A percentile compares a stretch with the other conserved stretches of the same genome.
phyloP scores from a whole-genome alignment of 2,113 vertebrate species.

The Scolopax mira region DNA sequence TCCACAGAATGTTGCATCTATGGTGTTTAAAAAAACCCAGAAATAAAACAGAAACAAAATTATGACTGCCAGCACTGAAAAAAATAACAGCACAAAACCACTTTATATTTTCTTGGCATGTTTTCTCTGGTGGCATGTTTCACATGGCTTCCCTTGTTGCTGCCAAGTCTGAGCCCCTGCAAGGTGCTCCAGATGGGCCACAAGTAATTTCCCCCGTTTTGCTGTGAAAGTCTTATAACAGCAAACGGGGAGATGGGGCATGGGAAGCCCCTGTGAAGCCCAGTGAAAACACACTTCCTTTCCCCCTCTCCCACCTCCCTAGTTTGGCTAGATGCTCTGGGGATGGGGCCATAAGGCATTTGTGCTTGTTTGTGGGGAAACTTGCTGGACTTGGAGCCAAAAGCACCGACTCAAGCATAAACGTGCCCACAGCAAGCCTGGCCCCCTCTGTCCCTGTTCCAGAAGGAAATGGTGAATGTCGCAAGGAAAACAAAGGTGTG shows the following conservation, averaged over 20 bases:
- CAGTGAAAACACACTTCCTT: neutral
- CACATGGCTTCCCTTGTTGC: neutral
- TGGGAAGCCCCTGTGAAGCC: neutral
- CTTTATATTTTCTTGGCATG: neutral
- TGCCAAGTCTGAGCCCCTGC: neutral
- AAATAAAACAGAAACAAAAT: neutral
- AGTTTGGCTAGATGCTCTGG: neutral
- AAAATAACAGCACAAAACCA: neutral
- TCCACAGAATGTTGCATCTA: neutral
- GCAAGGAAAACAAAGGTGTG: neutral
- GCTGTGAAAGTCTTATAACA: neutral
- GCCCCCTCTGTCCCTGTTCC: neutral
- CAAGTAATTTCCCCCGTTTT: neutral
- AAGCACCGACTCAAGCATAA: neutral
- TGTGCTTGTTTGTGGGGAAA: neutral
- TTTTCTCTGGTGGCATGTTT: neutral
- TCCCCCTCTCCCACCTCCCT: neutral
- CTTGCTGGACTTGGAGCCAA: neutral
- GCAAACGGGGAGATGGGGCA: no score
- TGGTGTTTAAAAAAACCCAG: neutral
- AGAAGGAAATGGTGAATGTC: neutral
- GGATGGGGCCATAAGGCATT: accelerated
- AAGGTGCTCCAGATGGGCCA: neutral
- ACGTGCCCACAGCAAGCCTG: neutral
- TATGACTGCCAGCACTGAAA: neutral